Percentiles rank a stretch among this genome's conserved stretches.
Evolutionary conservation across 1,140 invertebrate genomes (phyloP).

Genomic region (Diplogasteroides magnus): DNA sequence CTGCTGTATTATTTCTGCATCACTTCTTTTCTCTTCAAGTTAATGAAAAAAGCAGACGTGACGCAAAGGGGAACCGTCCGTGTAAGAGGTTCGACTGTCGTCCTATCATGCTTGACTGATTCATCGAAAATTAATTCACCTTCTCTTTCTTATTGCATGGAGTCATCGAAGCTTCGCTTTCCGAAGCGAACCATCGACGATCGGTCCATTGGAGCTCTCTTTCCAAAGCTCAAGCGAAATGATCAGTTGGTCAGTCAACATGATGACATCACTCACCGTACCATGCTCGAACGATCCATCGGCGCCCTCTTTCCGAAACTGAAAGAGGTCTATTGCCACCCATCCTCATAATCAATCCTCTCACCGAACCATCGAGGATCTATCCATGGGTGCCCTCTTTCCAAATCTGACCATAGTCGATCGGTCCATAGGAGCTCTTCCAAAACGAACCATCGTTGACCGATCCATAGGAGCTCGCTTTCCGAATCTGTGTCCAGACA

Average conservation of each 20-base stretch:
- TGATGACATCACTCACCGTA: background rate
- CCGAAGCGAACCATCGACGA: constrained; percentile 34
- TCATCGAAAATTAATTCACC: no score
- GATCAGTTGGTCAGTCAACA: background rate
- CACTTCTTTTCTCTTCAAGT: no score
- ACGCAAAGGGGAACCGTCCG: no score
- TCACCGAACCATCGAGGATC: constrained; percentile 32
- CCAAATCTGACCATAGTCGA: constrained; percentile 33
- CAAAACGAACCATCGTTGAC: constrained; percentile 29
- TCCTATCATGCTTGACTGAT: no score
- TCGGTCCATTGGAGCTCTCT: constrained; percentile 36
- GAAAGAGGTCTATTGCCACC: background rate
- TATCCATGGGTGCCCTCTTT: constrained; percentile 30
- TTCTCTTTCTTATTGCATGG: no score
- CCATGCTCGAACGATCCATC: constrained; percentile 11
- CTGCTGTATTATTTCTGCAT: no score
- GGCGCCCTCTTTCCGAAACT: constrained; percentile 28
- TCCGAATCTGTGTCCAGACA: constrained; percentile 31
- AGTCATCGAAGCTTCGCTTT: no score
- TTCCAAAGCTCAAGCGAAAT: background rate
- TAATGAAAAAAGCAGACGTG: no score
- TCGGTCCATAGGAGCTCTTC: constrained; percentile 23
- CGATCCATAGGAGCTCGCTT: constrained; percentile 31
- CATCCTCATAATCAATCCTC: background rate
- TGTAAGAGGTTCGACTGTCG: no score